Evolutionary conservation across 1,140 invertebrate species (phyloP), one percentile per base, ranked within the genome.

Genomic region (Drosophila bifasciata): DNA sequence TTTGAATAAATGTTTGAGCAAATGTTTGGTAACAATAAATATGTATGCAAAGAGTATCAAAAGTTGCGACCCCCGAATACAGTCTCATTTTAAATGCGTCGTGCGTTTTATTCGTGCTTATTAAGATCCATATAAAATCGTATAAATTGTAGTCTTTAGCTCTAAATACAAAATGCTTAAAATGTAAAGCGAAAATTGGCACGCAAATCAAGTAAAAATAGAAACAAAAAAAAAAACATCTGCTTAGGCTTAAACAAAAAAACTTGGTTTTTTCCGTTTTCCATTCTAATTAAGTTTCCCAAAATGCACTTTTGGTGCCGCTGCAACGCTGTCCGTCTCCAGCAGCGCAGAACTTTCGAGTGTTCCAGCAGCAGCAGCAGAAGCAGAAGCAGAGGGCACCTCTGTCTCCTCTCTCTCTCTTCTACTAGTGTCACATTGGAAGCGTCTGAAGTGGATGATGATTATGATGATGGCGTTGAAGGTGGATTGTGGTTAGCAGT

Each of bases 101-200:
- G 80, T 76, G 76, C 62, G 76, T 79, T 83, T 69, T 76, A 59
- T 86, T 80, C 45, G 51, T 69, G 44, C 59, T 61, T 71, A 71
- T 62, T 67, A 44, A 73, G 39, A 44, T 61, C 55, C 55, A 36
- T 66, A 28, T 55, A 19, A 25, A 50, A 60, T 39, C 44, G 48
- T 68, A 50, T 45, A 25, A 58, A 63, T 53, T 67, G 45, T 60
- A 67, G 75, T 75, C 50, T 71, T 67, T 52, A 55, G 57, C 55
- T 77, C 58, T 67, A 76, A 75, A 62, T 71, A 78, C 51, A 56
- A 63, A 73, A 48, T 41, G 49, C 70, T 66, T 74, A 74, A 43
- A 43, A 48, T n/a, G n/a, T 74, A 74, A 19, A 28, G 21, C 16
- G 19, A 52, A 41, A 67, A 55, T 72, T 49, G 43, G 15, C 32